phyloP scores from a whole-genome alignment of 2,888 invertebrate genomes.

The Andricus curvator region DNA sequence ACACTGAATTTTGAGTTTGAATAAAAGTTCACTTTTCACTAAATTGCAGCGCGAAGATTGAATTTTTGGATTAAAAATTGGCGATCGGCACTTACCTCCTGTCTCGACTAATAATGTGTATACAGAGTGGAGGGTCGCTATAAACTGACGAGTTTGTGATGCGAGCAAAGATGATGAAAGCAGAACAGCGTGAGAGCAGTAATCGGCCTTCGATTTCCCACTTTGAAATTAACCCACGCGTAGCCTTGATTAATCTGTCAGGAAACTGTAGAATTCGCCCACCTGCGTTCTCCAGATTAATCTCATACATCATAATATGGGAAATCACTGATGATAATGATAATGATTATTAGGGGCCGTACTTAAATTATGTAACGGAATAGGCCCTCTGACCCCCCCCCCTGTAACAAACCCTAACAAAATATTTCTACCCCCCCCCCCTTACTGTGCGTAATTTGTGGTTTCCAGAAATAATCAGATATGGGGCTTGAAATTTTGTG shows the following conservation, averaged over 20 bases:
- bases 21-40: background rate
- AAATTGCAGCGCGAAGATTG: background rate
- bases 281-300: background rate
- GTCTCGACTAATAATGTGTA: conserved; percentile 3
- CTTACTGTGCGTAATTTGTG: no score
- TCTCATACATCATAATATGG: background rate
- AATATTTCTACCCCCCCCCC: no score
- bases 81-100: background rate
- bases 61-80: background rate
- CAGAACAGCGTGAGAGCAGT: conserved; percentile 42
- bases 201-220: conserved; percentile 53
- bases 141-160: conserved; percentile 53
- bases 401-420: no score
- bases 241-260: conserved; percentile 59
- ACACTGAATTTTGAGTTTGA: no score
- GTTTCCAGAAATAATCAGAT: no score
- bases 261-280: conserved; percentile 40
- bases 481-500: no score
- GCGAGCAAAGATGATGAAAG: conserved; percentile 50
- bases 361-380: no score
- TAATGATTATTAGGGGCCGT: conserved; percentile 12
- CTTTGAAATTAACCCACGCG: conserved; percentile 64
- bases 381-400: no score
- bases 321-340: background rate
- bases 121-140: conserved; percentile 37